Conservation (phyloP, 1,140 invertebrate species). For the Drosophila simulans region DNA sequence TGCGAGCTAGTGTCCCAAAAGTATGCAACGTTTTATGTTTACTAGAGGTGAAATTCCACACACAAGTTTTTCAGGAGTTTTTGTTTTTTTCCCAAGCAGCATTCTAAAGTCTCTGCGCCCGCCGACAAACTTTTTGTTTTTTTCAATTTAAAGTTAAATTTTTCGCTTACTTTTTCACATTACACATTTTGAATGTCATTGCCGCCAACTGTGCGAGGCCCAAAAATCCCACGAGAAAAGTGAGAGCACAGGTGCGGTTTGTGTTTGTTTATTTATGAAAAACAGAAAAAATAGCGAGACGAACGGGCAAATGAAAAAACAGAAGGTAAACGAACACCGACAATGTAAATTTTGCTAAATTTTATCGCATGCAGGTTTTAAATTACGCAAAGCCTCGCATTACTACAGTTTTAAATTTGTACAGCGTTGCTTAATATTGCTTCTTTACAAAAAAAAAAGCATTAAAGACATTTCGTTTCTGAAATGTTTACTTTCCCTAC, state of each 20-base stretch:
- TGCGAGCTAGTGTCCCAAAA: constrained; percentile 67
- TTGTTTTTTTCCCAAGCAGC: constrained; percentile 43
- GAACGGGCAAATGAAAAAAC: constrained; percentile 9
- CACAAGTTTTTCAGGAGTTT: constrained; percentile 47
- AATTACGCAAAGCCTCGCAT: neutral
- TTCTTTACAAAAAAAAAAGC: neutral
- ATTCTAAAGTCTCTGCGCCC: constrained; percentile 38
- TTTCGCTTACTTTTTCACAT: constrained; percentile 57
- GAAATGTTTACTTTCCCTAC: too few relatives aligned
- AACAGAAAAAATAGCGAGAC: constrained; percentile 28
- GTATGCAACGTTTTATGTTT: constrained; percentile 80
- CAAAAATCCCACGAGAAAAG: constrained; percentile 41
- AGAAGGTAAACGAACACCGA: constrained; percentile 5
- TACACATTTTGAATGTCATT: constrained; percentile 72
- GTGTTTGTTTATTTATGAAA: constrained; percentile 44
- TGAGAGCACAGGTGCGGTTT: constrained; percentile 47
- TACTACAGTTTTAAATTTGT: neutral
- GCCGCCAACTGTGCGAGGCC: constrained; percentile 56
- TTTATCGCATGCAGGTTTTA: constrained; percentile 5
- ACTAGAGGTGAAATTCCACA: constrained; percentile 65
- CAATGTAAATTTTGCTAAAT: constrained; percentile 8
- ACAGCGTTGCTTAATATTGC: neutral
- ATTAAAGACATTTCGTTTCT: neutral
- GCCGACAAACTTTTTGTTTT: constrained; percentile 39
- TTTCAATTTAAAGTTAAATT: constrained; percentile 81